Conservation (phyloP, 2,888 invertebrate species). For the Fragum fragum region DNA sequence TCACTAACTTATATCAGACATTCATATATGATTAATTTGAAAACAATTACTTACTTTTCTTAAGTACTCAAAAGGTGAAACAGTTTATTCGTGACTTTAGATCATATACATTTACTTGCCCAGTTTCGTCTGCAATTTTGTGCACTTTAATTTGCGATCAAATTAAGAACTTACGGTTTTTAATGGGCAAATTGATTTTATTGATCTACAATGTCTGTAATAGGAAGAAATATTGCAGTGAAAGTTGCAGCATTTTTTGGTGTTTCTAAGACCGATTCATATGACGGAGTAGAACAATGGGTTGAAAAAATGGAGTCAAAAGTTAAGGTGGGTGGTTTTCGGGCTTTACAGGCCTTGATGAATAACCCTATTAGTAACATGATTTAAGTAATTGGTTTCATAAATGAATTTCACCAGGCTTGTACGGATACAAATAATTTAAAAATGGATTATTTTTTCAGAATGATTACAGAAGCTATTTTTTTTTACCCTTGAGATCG, state of each 20-base stretch:
- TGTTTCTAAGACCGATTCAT: conserved; percentile 1
- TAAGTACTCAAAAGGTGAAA: background rate
- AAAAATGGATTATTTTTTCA: no score
- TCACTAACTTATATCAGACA: no score
- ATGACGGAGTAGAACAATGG: conserved; percentile 44
- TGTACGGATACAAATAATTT: no score
- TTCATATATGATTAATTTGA: background rate
- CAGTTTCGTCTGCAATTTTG: conserved; percentile 39
- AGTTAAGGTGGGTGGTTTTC: conserved; percentile 39
- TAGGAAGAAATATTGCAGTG: background rate
- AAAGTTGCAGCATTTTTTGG: conserved; percentile 54
- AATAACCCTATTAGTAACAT: no score
- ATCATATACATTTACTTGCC: conserved; percentile 9
- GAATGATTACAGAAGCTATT: no score
- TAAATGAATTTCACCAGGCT: no score
- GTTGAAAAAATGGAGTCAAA: conserved; percentile 40
- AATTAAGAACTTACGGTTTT: no score
- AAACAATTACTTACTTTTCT: background rate
- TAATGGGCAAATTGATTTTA: no score
- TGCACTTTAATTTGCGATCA: background rate
- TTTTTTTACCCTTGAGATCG: no score
- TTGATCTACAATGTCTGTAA: background rate
- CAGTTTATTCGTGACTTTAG: background rate
- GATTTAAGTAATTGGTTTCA: no score
- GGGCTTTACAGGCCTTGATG: no score